Evolutionary conservation across 2,113 vertebrate species (phyloP).

Genomic region (Chaenogobius annularis): DNA sequence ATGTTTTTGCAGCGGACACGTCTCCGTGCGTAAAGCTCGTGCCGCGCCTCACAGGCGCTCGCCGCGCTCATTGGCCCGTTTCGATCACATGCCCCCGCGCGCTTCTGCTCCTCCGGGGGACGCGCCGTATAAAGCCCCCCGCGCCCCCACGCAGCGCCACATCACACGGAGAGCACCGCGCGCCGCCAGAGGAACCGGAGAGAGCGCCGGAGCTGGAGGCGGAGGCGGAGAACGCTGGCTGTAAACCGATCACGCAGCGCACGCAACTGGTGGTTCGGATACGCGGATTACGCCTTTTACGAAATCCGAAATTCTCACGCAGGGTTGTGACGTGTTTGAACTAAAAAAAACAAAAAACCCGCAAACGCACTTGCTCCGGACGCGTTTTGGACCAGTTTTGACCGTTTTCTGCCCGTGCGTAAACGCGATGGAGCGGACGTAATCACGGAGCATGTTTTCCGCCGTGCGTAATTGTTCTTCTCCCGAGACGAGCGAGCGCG

Average conservation of each 20-base stretch:
- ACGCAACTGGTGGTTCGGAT: background rate
- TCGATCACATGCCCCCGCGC: constrained; percentile 61
- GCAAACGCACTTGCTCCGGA: constrained; percentile 18
- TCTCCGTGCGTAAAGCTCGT: background rate
- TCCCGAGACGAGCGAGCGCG: constrained; percentile 40
- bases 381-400: constrained; percentile 40
- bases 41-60: constrained; percentile 50
- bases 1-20: no score
- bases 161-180: constrained; percentile 39
- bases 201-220: background rate
- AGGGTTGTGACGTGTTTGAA: background rate
- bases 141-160: constrained; percentile 48
- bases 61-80: constrained; percentile 49
- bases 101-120: constrained; percentile 57
- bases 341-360: background rate
- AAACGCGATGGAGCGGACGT: constrained; percentile 53
- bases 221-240: background rate
- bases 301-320: background rate
- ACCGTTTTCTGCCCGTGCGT: constrained; percentile 10
- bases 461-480: constrained; percentile 17
- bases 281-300: background rate
- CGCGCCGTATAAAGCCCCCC: constrained; percentile 44
- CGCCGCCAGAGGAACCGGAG: background rate
- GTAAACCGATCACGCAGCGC: background rate
- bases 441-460: constrained; percentile 35